These are phyloP conservation scores for Sceloporus tristichus DNA, from an alignment of 2,113 vertebrate genomes.

Conservation along the genomic window DNA sequence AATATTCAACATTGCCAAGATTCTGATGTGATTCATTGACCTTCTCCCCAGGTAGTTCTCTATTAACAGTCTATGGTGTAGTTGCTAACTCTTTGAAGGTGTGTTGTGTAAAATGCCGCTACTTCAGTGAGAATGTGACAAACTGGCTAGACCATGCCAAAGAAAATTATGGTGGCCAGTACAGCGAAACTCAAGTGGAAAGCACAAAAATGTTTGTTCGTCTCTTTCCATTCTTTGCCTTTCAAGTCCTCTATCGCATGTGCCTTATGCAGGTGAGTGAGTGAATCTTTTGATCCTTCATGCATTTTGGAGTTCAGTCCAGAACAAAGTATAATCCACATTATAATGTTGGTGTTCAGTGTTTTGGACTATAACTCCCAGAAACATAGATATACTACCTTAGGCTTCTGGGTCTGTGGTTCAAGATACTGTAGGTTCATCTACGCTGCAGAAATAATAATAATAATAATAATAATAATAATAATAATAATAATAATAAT, in stretches of 20 bases:
- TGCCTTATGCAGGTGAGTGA: slow-evolving; percentile 87
- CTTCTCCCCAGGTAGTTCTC: slow-evolving; percentile 75
- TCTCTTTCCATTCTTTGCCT: slow-evolving; percentile 87
- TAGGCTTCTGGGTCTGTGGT: too few species aligned
- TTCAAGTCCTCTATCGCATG: slow-evolving; percentile 87
- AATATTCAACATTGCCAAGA: neutral
- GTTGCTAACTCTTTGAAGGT: slow-evolving; percentile 82
- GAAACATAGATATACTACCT: too few species aligned
- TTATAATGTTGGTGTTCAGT: neutral
- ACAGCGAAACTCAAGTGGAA: slow-evolving; percentile 87
- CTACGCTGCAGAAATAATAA: too few species aligned
- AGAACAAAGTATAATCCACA: neutral
- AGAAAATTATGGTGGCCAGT: slow-evolving; percentile 83
- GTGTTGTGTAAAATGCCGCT: slow-evolving; percentile 72
- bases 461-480: too few species aligned
- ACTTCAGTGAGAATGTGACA: slow-evolving; percentile 66
- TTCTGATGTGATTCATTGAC: neutral
- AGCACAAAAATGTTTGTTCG: slow-evolving; percentile 83
- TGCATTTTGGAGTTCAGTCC: rapidly evolving
- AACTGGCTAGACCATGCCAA: slow-evolving; percentile 88
- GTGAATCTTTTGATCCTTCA: neutral
- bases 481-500: too few species aligned
- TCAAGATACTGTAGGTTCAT: too few species aligned
- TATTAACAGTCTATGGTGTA: slow-evolving; percentile 80
- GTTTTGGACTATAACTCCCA: too few species aligned